phyloP scores from a whole-genome alignment of 1,140 invertebrate species.

The Drepana arcuata region DNA sequence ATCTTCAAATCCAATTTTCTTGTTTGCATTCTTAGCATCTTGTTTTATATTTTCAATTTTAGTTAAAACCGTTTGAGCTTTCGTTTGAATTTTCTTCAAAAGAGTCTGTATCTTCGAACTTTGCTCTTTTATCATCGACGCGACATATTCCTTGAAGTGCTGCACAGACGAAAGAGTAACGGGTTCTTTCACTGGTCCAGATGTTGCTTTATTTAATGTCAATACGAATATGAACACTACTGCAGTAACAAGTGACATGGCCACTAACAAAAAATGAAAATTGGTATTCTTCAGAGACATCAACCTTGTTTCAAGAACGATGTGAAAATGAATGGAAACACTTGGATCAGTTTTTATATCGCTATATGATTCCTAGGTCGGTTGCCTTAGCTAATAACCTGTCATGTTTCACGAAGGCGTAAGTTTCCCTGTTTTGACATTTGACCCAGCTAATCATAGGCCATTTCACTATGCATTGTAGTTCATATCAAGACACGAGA shows the following conservation, averaged over 20 bases:
- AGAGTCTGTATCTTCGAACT: slow-evolving; percentile 41
- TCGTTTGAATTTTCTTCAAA: slow-evolving; percentile 49
- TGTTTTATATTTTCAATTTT: slow-evolving; percentile 38
- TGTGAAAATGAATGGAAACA: slow-evolving; percentile 25
- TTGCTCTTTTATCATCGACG: slow-evolving; percentile 51
- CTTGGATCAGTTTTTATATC: slow-evolving; percentile 31
- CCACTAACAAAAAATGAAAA: no score
- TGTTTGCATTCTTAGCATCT: slow-evolving; percentile 18
- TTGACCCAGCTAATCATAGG: slow-evolving; percentile 52
- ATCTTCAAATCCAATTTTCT: slow-evolving; percentile 6
- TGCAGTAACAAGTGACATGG: no score
- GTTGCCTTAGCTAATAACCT: slow-evolving; percentile 40
- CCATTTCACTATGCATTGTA: slow-evolving; percentile 22
- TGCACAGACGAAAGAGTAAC: slow-evolving; percentile 31
- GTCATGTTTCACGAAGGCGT: slow-evolving; percentile 11
- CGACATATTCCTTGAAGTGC: slow-evolving; percentile 46
- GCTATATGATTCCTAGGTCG: slow-evolving; percentile 29
- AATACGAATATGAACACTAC: no score
- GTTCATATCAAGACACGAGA: background rate
- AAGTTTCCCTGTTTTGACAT: slow-evolving; percentile 41
- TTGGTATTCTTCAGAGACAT: slow-evolving; percentile 35
- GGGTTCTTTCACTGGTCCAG: no score
- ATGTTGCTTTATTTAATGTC: no score
- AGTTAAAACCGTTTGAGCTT: slow-evolving; percentile 40
- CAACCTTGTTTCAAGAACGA: slow-evolving; percentile 22